These are phyloP conservation scores for Cataglyphis altisquamis DNA, from an alignment of 2,888 invertebrate species.

Conservation along the genomic window DNA sequence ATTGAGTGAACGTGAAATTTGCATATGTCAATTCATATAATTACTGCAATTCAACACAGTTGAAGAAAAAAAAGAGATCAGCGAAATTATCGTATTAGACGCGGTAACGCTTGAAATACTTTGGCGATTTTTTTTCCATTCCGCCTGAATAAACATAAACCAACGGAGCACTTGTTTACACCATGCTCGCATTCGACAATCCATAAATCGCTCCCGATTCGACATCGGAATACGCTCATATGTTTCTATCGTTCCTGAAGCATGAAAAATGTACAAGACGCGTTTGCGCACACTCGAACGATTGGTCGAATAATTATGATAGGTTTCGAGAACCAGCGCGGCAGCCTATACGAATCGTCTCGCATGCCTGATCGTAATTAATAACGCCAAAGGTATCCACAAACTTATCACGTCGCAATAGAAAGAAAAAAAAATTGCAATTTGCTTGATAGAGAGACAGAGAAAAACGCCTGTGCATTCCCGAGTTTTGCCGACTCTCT, in stretches of 20 bases:
- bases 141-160: conserved; percentile 41
- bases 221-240: conserved; percentile 41
- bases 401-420: conserved; percentile 79
- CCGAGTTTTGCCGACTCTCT: conserved; percentile 40
- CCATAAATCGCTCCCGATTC: conserved; percentile 68
- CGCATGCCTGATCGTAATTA: conserved; percentile 85
- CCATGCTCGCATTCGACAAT: conserved; percentile 64
- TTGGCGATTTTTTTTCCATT: conserved; percentile 28
- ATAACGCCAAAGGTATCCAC: conserved; percentile 83
- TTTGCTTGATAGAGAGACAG: conserved; percentile 77
- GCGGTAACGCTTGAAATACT: conserved; percentile 39
- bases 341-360: conserved; percentile 80
- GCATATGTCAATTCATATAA: conserved; percentile 29
- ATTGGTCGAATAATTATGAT: conserved; percentile 80
- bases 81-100: conserved; percentile 39
- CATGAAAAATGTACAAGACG: not conserved
- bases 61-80: conserved; percentile 10
- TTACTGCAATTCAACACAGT: not conserved
- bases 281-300: conserved; percentile 52
- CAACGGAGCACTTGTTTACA: conserved; percentile 66
- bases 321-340: conserved; percentile 75
- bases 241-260: not conserved
- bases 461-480: conserved; percentile 77
- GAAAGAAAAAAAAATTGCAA: conserved; percentile 70
- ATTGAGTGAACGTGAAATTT: conserved; percentile 33